A percentile compares a stretch with the other conserved stretches of the same genome.
Evolutionary conservation across 1,140 invertebrate species (phyloP).

Genomic region (Halesus radiatus): DNA sequence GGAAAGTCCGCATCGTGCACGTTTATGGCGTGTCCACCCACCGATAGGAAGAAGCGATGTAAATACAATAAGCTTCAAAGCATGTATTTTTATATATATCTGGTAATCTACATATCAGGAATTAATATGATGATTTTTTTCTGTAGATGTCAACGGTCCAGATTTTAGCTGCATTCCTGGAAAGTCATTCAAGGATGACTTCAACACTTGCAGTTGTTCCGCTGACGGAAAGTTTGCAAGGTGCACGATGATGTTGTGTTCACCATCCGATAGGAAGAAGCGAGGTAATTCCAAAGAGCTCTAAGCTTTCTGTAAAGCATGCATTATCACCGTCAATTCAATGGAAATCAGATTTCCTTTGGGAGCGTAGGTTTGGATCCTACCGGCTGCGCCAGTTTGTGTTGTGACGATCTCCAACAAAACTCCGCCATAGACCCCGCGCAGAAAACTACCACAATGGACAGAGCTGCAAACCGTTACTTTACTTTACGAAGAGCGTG

Average conservation of each 20-base stretch:
- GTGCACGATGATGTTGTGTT: constrained; percentile 64
- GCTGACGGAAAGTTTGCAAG: constrained; percentile 58
- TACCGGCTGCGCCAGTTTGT: not conserved
- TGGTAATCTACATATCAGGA: too few species aligned
- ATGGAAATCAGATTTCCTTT: too few species aligned
- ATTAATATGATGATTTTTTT: too few species aligned
- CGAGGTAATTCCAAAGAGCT: constrained; percentile 48
- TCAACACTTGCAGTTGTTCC: constrained; percentile 66
- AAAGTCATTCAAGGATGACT: constrained; percentile 62
- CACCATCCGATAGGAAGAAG: not conserved
- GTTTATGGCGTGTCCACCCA: constrained; percentile 59
- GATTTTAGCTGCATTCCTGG: constrained; percentile 63
- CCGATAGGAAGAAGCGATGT: too few species aligned
- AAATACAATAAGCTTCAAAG: too few species aligned
- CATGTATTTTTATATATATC: too few species aligned
- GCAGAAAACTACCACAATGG: too few species aligned
- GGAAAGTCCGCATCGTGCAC: constrained; percentile 66
- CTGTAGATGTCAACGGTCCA: constrained; percentile 33
- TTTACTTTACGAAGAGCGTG: too few species aligned
- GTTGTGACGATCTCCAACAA: too few species aligned
- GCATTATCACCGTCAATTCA: constrained; percentile 32
- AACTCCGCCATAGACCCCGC: too few species aligned
- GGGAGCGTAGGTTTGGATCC: too few species aligned
- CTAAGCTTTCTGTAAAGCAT: not conserved
- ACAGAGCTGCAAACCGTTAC: too few species aligned